Evolutionary conservation across 2,113 vertebrate genomes (phyloP).

Genomic region (Conger conger): DNA sequence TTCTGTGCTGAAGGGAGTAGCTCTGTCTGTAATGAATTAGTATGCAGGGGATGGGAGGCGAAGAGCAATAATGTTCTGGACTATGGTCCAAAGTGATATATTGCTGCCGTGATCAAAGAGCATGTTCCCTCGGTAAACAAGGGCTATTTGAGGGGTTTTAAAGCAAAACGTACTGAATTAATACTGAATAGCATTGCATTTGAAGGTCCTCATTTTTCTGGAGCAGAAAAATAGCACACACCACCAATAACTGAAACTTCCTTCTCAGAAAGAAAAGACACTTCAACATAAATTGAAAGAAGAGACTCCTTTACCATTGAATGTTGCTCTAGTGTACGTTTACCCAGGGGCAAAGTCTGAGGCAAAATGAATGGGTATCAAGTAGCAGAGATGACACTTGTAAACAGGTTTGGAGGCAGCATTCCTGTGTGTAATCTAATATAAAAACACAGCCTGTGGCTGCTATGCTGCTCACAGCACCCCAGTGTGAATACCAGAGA

Average conservation of each 20-base stretch:
- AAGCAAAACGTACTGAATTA: neutral
- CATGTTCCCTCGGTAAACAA: neutral
- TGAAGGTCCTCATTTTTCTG: neutral
- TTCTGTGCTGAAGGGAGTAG: neutral
- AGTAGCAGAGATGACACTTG: neutral
- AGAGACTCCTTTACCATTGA: neutral
- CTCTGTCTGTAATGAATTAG: neutral
- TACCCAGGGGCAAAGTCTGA: neutral
- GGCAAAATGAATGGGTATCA: neutral
- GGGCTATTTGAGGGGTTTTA: neutral
- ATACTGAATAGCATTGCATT: neutral
- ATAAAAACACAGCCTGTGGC: slow-evolving; percentile 5
- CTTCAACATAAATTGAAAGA: neutral
- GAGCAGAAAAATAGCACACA: neutral
- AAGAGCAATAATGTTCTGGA: neutral
- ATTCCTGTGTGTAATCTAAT: slow-evolving; percentile 22
- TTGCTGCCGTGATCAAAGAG: neutral
- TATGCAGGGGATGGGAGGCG: neutral
- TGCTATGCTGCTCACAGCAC: neutral
- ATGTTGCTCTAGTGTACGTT: neutral
- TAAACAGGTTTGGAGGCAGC: neutral
- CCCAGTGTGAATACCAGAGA: neutral
- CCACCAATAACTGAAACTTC: neutral
- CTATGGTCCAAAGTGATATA: neutral
- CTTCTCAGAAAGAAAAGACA: too few species aligned